phyloP scores from a whole-genome alignment of 2,113 vertebrate genomes.

The Arothron firmamentum region DNA sequence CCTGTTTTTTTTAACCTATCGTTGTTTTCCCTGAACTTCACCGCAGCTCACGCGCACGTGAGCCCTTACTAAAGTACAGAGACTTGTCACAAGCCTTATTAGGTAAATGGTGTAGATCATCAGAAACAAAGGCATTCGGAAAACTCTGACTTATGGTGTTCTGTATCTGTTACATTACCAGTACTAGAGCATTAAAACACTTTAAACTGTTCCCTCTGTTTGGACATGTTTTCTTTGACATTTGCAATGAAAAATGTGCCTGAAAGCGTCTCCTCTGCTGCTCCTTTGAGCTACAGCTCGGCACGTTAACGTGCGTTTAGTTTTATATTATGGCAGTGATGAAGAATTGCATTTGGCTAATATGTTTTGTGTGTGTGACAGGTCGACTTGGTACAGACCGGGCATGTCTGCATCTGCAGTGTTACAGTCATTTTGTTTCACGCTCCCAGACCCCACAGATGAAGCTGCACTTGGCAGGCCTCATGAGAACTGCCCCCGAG shows the following conservation, averaged over 20 bases:
- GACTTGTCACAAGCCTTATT: conserved; percentile 1
- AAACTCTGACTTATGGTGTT: conserved; percentile 33
- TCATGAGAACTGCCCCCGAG: conserved; percentile 75
- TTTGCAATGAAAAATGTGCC: background rate
- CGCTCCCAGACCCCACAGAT: conserved; percentile 47
- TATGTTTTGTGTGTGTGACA: background rate
- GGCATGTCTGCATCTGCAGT: conserved; percentile 16
- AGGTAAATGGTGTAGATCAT: conserved; percentile 9
- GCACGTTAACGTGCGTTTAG: too few relatives aligned
- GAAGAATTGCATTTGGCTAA: too few relatives aligned
- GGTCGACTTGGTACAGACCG: background rate
- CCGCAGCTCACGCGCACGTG: conserved; percentile 34
- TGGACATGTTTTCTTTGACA: background rate
- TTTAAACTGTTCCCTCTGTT: conserved; percentile 17
- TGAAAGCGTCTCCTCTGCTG: too few relatives aligned
- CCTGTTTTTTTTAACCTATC: conserved; percentile 27
- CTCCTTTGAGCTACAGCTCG: too few relatives aligned
- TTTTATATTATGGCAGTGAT: too few relatives aligned
- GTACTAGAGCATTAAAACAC: conserved; percentile 56
- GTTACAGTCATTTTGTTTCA: conserved; percentile 41
- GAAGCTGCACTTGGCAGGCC: conserved; percentile 58
- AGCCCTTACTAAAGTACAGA: conserved; percentile 15
- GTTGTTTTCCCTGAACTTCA: conserved; percentile 7
- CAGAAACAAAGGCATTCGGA: conserved; percentile 4
- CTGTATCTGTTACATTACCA: conserved; percentile 48